These are phyloP conservation scores for Eupleurogrammus muticus DNA, from an alignment of 2,797 vertebrate species.

Conservation along the genomic window DNA sequence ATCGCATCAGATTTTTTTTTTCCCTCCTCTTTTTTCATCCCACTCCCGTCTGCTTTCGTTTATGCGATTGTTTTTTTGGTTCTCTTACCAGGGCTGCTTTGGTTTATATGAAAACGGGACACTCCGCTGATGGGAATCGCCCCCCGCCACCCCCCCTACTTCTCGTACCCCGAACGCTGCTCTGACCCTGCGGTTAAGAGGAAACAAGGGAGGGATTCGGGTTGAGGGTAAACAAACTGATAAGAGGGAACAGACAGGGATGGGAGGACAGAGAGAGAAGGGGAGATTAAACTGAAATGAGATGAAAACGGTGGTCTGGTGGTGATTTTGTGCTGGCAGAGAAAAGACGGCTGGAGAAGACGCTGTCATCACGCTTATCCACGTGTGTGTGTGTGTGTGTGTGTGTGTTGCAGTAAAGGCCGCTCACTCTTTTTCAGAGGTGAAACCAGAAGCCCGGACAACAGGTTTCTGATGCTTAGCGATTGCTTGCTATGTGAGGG, in stretches of 20 bases:
- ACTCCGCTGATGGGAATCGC: conserved; percentile 37
- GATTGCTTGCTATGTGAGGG: conserved; percentile 23
- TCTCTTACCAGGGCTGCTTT: conserved; percentile 43
- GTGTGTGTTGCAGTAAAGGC: conserved; percentile 31
- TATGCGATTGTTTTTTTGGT: conserved; percentile 22
- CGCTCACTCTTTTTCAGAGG: conserved; percentile 37
- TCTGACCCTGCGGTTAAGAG: conserved; percentile 35
- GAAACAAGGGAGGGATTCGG: conserved; percentile 20
- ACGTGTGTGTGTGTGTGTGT: conserved; percentile 38
- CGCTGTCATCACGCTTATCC: conserved; percentile 55
- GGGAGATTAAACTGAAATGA: conserved; percentile 11
- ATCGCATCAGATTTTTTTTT: conserved; percentile 5
- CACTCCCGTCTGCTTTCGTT: conserved; percentile 23
- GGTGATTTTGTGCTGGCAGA: conserved; percentile 48
- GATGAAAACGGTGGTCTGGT: conserved; percentile 34
- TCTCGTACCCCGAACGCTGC: conserved; percentile 11
- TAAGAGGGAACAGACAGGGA: conserved; percentile 11
- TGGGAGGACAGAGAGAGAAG: background rate
- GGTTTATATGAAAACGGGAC: conserved; percentile 28
- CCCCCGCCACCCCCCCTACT: too few relatives aligned
- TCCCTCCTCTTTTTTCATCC: background rate
- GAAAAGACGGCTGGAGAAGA: conserved; percentile 35
- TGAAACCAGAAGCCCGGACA: conserved; percentile 49
- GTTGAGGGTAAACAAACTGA: conserved; percentile 42
- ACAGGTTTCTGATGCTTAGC: conserved; percentile 51